Evolutionary conservation across 2,113 vertebrate species (phyloP).

Genomic region (Aegithalos caudatus): DNA sequence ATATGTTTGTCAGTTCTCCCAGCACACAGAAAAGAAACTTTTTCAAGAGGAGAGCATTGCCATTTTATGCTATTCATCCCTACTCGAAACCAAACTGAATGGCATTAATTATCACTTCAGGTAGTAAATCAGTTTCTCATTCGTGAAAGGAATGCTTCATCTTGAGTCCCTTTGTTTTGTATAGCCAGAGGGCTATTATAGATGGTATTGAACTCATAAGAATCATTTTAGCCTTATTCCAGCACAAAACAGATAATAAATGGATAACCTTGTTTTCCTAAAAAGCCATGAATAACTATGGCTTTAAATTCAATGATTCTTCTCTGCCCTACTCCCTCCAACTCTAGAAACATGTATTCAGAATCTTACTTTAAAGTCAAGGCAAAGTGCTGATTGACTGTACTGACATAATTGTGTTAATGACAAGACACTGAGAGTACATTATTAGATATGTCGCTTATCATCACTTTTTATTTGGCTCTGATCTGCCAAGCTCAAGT

Average conservation of each 20-base stretch:
- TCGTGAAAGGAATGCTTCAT: slow-evolving; percentile 59
- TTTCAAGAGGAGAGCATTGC: slow-evolving; percentile 15
- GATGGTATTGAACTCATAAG: slow-evolving; percentile 62
- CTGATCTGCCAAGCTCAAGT: slow-evolving; percentile 68
- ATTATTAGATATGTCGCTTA: slow-evolving; percentile 74
- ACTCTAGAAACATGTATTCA: slow-evolving; percentile 69
- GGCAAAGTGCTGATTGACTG: slow-evolving; percentile 76
- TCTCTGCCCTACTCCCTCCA: slow-evolving; percentile 33
- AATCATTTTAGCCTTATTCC: slow-evolving; percentile 62
- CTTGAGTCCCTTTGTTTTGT: slow-evolving; percentile 45
- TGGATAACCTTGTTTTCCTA: slow-evolving; percentile 72
- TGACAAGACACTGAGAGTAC: slow-evolving; percentile 69
- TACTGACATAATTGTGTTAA: slow-evolving; percentile 80
- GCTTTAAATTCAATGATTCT: slow-evolving; percentile 65
- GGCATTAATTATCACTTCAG: slow-evolving; percentile 75
- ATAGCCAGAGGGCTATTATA: slow-evolving; percentile 57
- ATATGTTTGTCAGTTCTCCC: neutral
- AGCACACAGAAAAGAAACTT: neutral
- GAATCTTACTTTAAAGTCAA: slow-evolving; percentile 72
- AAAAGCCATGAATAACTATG: slow-evolving; percentile 58
- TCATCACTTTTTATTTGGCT: slow-evolving; percentile 75
- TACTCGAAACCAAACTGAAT: slow-evolving; percentile 64
- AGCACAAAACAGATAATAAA: slow-evolving; percentile 67
- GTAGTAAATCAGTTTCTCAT: slow-evolving; percentile 69
- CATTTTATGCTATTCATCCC: slow-evolving; percentile 38